Base-by-base conservation (phyloP, 2,797 vertebrate genomes). In the Picus viridis region DNA sequence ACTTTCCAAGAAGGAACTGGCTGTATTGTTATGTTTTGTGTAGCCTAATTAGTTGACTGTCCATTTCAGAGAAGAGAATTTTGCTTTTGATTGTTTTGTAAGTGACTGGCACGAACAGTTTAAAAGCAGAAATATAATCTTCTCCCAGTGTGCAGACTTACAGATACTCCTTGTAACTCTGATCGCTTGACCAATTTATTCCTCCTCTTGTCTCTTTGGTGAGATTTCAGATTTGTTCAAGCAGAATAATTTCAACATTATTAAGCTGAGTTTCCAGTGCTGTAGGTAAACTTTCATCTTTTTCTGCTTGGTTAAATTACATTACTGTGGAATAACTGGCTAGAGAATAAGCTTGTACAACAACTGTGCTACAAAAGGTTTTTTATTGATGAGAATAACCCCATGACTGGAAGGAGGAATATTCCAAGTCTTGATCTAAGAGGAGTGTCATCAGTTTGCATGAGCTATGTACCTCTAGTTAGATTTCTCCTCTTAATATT, bases 291-390 rank as follows among this genome's bases (percentile, higher is more conserved):
- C 64, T 90, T 92, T 69, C 71, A 86, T 72, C 71, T 92, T 88
- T 90, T 95, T 96, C 77, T 94, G 56, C 88, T 83, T 90, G 71
- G 73, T 91, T 95, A 92, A 92, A 84, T 89, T 86, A 67, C 17
- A 45, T 88, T 87, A 57, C 64, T 51, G 56, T 73, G 61, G 72
- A 89, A 30, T 85, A 89, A 79, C 24, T 63, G 53, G 24, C 63
- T 73, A 68, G 47, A 92, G 89, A 88, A 89, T 54, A 81, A 90
- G 8, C 53, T 89, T 72, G 76, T 77, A 64, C 56, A 79, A 82
- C 39, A 19, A 56, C 53, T 94, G 86, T 72, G 51, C n/a, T 72
- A 54, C 30, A 39, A 89, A 49, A 65, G 8, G 15, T 64, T 54
- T 84, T 88, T 93, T 90, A 79, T 71, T 72, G 53, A 24, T 59